These are phyloP conservation scores for Phasianus colchicus DNA, from an alignment of 2,113 vertebrate genomes.

Conservation along the genomic window DNA sequence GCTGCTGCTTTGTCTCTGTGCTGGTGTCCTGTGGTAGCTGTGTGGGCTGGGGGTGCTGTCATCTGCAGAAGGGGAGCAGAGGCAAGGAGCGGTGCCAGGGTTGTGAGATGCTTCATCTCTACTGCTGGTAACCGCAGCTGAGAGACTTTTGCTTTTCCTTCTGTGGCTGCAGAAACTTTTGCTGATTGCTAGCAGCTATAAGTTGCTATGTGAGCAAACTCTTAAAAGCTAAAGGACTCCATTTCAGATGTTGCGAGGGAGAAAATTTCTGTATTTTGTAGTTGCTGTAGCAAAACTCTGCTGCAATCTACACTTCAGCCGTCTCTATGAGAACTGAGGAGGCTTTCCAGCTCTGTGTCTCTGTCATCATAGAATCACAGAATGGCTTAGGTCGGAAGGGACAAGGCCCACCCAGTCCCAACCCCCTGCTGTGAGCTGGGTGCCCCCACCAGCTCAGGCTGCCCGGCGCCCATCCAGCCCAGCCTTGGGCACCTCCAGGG, in stretches of 20 bases:
- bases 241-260: not conserved
- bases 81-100: not conserved
- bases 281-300: not conserved
- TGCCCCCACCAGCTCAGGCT: too few species aligned
- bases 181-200: not conserved
- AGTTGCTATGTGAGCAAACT: not conserved
- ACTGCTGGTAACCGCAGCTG: not conserved
- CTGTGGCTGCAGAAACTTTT: not conserved
- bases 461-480: too few species aligned
- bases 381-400: too few species aligned
- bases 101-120: not conserved
- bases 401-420: too few species aligned
- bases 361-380: not conserved
- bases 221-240: not conserved
- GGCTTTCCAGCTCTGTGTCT: not conserved
- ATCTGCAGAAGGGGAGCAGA: not conserved
- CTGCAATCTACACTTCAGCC: not conserved
- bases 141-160: not conserved
- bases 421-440: too few species aligned
- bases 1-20: not conserved
- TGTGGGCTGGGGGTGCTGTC: too few species aligned
- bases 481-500: too few species aligned
- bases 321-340: not conserved
- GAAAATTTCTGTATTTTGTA: not conserved
- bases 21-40: too few species aligned